Conservation (phyloP, 2,888 invertebrate species). For the Papilio demoleus region DNA sequence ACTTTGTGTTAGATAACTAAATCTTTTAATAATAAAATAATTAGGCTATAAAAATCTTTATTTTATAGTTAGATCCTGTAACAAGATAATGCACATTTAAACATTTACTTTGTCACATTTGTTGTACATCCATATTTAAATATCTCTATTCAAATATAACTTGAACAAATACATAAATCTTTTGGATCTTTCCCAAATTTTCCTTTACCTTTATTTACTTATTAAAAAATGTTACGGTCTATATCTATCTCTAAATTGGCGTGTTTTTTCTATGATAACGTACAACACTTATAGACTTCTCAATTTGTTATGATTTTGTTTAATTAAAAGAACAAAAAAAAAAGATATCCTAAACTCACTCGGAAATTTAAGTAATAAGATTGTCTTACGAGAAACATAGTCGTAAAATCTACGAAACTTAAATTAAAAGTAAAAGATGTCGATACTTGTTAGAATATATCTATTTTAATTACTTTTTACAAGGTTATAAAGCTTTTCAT, state of each 20-base stretch:
- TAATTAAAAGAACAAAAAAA: background rate
- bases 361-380: no score
- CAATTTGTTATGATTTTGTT: background rate
- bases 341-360: no score
- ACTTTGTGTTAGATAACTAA: conserved; percentile 16
- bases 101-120: background rate
- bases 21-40: conserved; percentile 5
- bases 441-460: no score
- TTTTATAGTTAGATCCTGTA: conserved; percentile 19
- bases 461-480: no score
- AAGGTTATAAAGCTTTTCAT: no score
- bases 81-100: conserved; percentile 1
- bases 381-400: no score
- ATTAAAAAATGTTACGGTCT: background rate
- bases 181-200: background rate
- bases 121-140: background rate
- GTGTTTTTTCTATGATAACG: background rate
- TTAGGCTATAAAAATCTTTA: conserved; percentile 4
- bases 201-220: background rate
- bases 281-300: background rate
- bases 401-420: no score
- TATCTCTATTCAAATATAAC: background rate
- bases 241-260: background rate
- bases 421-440: no score
- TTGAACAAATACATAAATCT: background rate